Evolutionary conservation across 1,140 invertebrate genomes (phyloP), one percentile per base, ranked within the genome.

Genomic region (Drosophila jambulina): DNA sequence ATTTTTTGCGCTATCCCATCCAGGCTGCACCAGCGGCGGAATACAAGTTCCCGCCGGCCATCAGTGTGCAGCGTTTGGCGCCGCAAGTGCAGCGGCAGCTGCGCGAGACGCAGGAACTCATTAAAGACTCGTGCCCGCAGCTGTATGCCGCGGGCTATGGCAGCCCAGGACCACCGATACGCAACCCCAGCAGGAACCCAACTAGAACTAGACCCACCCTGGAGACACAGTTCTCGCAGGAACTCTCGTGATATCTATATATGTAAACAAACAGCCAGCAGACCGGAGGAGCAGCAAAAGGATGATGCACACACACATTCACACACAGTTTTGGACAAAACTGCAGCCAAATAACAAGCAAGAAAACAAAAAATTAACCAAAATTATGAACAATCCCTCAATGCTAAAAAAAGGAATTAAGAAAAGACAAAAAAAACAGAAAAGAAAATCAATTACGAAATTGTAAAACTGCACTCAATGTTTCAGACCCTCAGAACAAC

Each of bases 181-280:
- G 92, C 78, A 90, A 91, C 75, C 92, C 92, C 71, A 92, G 82
- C 88, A 83, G 91, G 63, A 91, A 91, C 67, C 80, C 86, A 79
- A 88, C 76, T 82, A 90, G 92, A 91, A 86, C 85, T 90, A 92
- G 92, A 82, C 92, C 92, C 91, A 93, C 91, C 91, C 90, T 93
- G 92, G 92, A 93, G 91, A 93, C 92, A 40, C 92, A 93, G 82
- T 93, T 92, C 91, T 93, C 92, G 51, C 91, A 92, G 91, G 92
- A 93, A 92, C 86, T 92, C 80, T 93, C 92, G 92, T 93, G 92
- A 93, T 93, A 93, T 92, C 86, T 93, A 92, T 91, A 92, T 80
- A 91, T 93, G 88, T 93, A 92, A 84, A 80, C 70, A 68, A 67
- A 62, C 79, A 88, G 78, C 80, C 80, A 80, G 77, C 59, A 81